Evolutionary conservation across 2,113 vertebrate genomes (phyloP).

Genomic region (Panthera uncia): DNA sequence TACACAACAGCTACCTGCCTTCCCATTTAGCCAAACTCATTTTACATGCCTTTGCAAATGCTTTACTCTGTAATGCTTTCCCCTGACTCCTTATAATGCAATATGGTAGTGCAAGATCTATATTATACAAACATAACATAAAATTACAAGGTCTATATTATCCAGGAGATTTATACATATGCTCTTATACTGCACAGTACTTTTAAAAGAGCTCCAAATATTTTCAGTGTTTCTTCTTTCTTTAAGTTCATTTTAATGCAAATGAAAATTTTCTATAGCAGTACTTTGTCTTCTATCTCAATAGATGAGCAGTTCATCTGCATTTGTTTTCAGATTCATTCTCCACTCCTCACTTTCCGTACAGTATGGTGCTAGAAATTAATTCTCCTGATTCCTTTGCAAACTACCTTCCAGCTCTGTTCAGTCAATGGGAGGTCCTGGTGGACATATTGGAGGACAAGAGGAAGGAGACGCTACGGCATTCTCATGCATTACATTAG

Average conservation of each 20-base stretch:
- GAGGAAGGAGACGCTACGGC: not conserved
- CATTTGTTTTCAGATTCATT: not conserved
- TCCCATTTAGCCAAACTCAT: not conserved
- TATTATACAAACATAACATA: not conserved
- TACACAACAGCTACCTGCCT: not conserved
- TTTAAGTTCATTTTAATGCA: not conserved
- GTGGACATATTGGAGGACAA: not conserved
- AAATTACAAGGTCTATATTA: not conserved
- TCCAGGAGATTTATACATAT: not conserved
- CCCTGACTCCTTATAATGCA: not conserved
- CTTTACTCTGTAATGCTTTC: not conserved
- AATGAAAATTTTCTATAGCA: not conserved
- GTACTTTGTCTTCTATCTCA: not conserved
- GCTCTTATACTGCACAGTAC: not conserved
- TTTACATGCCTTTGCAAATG: not conserved
- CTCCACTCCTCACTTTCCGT: not conserved
- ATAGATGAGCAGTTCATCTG: not conserved
- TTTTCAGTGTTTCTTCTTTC: not conserved
- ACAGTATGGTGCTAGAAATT: not conserved
- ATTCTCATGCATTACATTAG: not conserved
- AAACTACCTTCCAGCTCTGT: not conserved
- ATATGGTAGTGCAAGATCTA: not conserved
- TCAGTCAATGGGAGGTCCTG: not conserved
- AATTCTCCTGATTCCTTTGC: not conserved
- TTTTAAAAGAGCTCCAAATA: not conserved